A percentile compares a stretch with the other conserved stretches of the same genome.
phyloP scores from a whole-genome alignment of 2,113 vertebrate species.

The Tinamus guttatus region DNA sequence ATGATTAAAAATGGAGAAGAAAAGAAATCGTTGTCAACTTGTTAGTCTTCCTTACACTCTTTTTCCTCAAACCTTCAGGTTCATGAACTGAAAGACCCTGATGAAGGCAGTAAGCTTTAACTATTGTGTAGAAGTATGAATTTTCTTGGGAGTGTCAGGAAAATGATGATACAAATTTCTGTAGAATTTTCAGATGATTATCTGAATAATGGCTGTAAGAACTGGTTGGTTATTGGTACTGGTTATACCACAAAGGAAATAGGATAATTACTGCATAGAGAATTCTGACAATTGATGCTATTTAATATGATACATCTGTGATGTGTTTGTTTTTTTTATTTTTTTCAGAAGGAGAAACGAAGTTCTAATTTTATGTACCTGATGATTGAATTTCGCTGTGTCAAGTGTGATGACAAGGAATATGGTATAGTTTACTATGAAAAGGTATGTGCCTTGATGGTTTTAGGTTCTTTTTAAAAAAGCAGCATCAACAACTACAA shows the following conservation, averaged over 20 bases:
- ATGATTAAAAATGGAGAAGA: neutral
- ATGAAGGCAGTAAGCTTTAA: neutral
- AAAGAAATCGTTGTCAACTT: fast-evolving
- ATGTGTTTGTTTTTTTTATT: neutral
- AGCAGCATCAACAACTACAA: constrained; percentile 23
- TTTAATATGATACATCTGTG: neutral
- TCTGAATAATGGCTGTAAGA: constrained; percentile 7
- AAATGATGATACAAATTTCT: neutral
- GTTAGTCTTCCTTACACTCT: neutral
- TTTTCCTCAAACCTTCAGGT: neutral
- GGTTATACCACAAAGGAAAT: neutral
- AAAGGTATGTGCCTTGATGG: constrained; percentile 85
- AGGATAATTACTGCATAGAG: neutral
- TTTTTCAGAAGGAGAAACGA: constrained; percentile 92
- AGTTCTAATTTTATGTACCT: constrained; percentile 99
- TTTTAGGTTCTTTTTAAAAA: constrained; percentile 37
- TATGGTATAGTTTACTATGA: constrained; percentile 98
- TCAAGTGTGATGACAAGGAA: constrained; percentile 93
- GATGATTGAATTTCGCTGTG: constrained; percentile 98
- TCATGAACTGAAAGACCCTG: neutral
- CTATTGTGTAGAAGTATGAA: neutral
- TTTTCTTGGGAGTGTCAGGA: neutral
- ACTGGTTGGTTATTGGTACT: neutral
- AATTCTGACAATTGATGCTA: constrained; percentile 2
- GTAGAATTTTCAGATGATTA: neutral